These are phyloP conservation scores for Pycnomerus fuliginosus DNA, from an alignment of 2,888 invertebrate species.

Conservation along the genomic window DNA sequence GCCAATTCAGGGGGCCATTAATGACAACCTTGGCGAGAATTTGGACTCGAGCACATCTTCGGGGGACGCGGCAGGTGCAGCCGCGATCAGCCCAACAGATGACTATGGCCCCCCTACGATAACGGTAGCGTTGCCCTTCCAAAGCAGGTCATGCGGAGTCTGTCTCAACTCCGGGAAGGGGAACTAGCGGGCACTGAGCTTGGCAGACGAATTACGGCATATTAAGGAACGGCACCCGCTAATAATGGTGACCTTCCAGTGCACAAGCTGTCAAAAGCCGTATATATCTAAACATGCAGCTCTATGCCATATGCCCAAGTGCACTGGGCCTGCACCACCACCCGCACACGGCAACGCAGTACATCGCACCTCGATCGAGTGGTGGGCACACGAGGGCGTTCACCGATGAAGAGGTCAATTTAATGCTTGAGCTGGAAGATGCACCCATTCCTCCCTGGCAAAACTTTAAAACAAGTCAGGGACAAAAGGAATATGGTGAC, in stretches of 20 bases:
- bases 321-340: conserved; percentile 9
- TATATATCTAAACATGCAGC: conserved; percentile 22
- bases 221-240: conserved; percentile 7
- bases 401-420: too few species aligned
- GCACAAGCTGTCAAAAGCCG: conserved; percentile 16
- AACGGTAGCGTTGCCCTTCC: conserved; percentile 10
- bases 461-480: conserved; percentile 21
- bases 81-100: too few species aligned
- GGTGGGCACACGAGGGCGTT: too few species aligned
- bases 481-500: conserved; percentile 10
- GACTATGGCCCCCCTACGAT: too few species aligned
- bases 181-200: conserved; percentile 19
- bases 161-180: conserved; percentile 18
- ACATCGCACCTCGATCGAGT: too few species aligned
- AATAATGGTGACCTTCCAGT: conserved; percentile 6
- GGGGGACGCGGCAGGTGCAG: too few species aligned
- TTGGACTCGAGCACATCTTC: too few species aligned
- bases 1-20: neutral
- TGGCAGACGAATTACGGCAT: conserved; percentile 18
- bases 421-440: too few species aligned
- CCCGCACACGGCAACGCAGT: neutral
- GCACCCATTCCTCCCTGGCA: conserved; percentile 1
- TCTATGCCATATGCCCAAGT: conserved; percentile 25
- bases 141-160: conserved; percentile 9
- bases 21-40: too few species aligned